Evolutionary conservation across 2,888 invertebrate genomes (phyloP), one percentile per base, ranked within the genome.

Genomic region (Ariolimax columbianus): DNA sequence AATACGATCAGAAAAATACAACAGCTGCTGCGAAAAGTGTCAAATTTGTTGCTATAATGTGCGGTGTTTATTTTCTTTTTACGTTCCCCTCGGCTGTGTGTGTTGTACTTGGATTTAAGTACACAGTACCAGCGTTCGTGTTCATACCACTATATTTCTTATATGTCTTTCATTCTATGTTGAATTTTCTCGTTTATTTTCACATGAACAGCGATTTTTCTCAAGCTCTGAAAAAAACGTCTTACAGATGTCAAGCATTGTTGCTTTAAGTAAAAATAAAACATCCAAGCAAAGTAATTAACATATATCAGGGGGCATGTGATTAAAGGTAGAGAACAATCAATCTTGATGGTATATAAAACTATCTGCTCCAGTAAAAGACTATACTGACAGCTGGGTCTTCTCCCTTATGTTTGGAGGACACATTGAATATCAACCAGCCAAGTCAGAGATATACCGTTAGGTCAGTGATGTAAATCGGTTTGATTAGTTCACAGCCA

Each of bases 121-220:
- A 43, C n/a, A 26, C 3, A n/a, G n/a, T 73, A 2, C 73, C 73
- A 6, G 14, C 4, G 9, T 43, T n/a, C 30, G 3, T 73, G n/a
- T 73, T n/a, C 19, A n/a, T n/a, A 6, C 7, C 2, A 17, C 1
- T 73, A 14, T 14, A n/a, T 6, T 47, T 43, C n/a, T 2, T 73
- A 26, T 40, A n/a, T 30, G 7, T n/a, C 14, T 1, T 73, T 30
- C n/a, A 73, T 40, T 40, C 73, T 14, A 4, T 40, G 9, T 0
- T 73, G 6, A 73, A 73, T 30, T 40, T 73, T 73, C 43, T 3
- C 11, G n/a, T 73, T 6, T n/a, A 40, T 43, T 26, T 47, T n/a
- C 17, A 73, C 43, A 73, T 43, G 73, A 73, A 73, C 17, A 19
- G n/a, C 9, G 73, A 73, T n/a, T 73, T 73, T 73, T 26, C 43